These are phyloP conservation scores for Pachycephala philippinensis DNA, from an alignment of 2,113 vertebrate species.

Conservation along the genomic window DNA sequence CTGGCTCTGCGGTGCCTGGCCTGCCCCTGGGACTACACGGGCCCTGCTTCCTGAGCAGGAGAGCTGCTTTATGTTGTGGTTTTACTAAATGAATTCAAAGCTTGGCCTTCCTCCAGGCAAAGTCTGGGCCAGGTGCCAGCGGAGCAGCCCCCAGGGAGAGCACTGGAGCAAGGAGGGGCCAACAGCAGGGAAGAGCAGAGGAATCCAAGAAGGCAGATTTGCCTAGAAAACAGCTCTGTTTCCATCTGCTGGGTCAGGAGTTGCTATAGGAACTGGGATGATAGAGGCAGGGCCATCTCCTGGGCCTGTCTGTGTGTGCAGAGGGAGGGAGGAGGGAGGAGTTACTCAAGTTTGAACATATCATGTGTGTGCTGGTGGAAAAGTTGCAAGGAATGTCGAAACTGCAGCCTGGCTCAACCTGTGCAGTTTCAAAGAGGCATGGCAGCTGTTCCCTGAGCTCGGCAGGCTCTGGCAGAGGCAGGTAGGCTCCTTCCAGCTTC, in stretches of 20 bases:
- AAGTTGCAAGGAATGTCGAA: constrained; percentile 55
- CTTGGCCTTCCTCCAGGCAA: constrained; percentile 60
- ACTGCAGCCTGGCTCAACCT: constrained; percentile 38
- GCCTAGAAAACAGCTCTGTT: constrained; percentile 58
- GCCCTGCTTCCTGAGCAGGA: constrained; percentile 64
- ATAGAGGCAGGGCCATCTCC: constrained; percentile 61
- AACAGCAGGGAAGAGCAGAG: constrained; percentile 42
- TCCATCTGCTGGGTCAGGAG: constrained; percentile 52
- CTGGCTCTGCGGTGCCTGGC: not conserved
- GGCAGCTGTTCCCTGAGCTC: not conserved
- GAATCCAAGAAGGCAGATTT: constrained; percentile 53
- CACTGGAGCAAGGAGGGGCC: constrained; percentile 60
- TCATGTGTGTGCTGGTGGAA: constrained; percentile 30
- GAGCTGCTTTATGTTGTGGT: constrained; percentile 68
- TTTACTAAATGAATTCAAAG: constrained; percentile 65
- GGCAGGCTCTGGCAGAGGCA: not conserved
- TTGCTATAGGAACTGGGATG: constrained; percentile 63
- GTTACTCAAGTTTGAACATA: constrained; percentile 51
- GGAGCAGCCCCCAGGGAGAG: constrained; percentile 46
- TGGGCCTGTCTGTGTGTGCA: constrained; percentile 9
- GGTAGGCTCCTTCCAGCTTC: not conserved
- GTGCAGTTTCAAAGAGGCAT: not conserved
- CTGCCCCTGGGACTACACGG: constrained; percentile 47
- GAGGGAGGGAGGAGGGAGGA: constrained; percentile 56
- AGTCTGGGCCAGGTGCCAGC: constrained; percentile 53